Base-by-base conservation (phyloP, 2,888 invertebrate species). In the Stenodema calcarata region DNA sequence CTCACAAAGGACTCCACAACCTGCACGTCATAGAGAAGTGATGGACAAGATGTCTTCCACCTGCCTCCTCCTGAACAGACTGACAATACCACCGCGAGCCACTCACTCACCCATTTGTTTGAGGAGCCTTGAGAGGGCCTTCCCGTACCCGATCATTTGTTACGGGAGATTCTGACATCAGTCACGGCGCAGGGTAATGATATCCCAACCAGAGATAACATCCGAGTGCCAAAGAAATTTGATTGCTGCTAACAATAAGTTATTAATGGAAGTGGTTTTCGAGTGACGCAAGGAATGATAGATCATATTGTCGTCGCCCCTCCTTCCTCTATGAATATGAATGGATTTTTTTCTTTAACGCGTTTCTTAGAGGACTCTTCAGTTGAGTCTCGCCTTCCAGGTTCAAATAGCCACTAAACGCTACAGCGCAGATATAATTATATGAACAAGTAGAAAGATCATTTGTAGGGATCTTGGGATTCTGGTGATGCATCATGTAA, bases 231-330 rank as follows among this genome's bases (percentile, higher is more conserved):
- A 83, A 83, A 73, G 73, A 84, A 84, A 75, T 84, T 73, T 75
- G 84, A 84, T 84, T 47, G 84, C 84, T 50, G 47, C 70, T 75
- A 84, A 84, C 84, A 84, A 84, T 84, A 84, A 84, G 84, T 75
- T 84, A 84, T 75, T 75, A 84, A 84, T 84, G 84, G 44, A 73
- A 18, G 73, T 35, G 47, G 70, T 28, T 41, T 70, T 75, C 41
- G 44, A 44, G 73, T 73, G 84, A 84, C 83, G 83, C 73, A 70
- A 84, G 44, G 73, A 84, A 47, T 84, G 84, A 84, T 84, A 47
- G 84, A 84, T 84, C 84, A 50, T 47, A 84, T 50, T 84, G 84
- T 84, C 84, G 73, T 44, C 84, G 84, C 73, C 73, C 75, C 84
- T 73, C 76, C 84, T 75, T 75, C 44, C 44, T 81, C 84, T 73